Evolutionary conservation across 2,113 vertebrate genomes (phyloP), one percentile per base, ranked within the genome.

Genomic region (Ciconia maguari): DNA sequence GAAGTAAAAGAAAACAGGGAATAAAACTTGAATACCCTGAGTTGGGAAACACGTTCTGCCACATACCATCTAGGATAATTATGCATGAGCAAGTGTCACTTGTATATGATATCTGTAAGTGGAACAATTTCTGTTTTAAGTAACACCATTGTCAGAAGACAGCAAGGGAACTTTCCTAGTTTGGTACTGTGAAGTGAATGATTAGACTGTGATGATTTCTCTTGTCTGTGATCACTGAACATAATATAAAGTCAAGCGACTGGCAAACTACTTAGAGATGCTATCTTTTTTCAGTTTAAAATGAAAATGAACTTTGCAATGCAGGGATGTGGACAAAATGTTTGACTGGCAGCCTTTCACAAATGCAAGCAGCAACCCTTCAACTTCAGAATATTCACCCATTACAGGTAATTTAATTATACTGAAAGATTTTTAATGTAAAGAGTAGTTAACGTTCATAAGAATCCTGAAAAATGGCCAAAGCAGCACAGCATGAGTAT

Each of bases 51-150:
- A 87, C 0, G 79, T 96, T 95, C 52, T 6, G 13, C 92, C 94
- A 69, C 93, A 95, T 95, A 61, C 94, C 91, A 26, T 24, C 29
- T 7, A 12, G 65, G 85, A 46, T 70, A 54, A 87, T 93, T 80
- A 75, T 30, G 72, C 65, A 26, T 9, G 30, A 74, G 82, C 87
- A 94, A 95, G 88, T 95, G 91, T 90, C 88, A 75, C 61, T 74
- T 30, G 83, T 54, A 5, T 70, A 10, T 48, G 81, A n/a, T 88
- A 86, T 14, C 82, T 86, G 24, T 9, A 24, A 74, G 81, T 26
- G 83, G 65, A 85, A 76, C 54, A 32, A 57, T 48, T 79, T 48
- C 78, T 93, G 70, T 6, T 88, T 70, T 52, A 70, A 80, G 68
- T 20, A 60, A 30, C 8, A 3, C 61, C 55, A 22, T 27, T 72